A percentile compares a stretch with the other conserved stretches of the same genome.
Conservation (phyloP, 2,113 vertebrate species). For the Odontophorus gujanensis region DNA sequence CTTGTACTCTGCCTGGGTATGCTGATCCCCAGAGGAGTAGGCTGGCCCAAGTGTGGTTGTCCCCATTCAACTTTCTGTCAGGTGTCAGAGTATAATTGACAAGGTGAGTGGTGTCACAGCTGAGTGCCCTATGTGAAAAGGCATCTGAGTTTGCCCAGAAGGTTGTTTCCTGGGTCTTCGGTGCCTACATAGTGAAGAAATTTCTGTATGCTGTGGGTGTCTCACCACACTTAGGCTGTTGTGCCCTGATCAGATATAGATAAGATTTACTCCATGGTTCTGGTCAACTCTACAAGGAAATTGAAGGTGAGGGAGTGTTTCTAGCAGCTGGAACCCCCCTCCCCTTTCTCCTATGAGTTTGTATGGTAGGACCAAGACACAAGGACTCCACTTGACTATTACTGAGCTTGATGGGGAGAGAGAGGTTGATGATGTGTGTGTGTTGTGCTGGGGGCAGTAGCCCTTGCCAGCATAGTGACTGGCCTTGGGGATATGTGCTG, state of each 20-base stretch:
- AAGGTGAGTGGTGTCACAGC: not conserved
- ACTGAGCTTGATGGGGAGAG: fast-evolving
- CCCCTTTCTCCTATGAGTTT: not conserved
- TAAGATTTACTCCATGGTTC: not conserved
- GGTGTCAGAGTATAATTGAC: too few species aligned
- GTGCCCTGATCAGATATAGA: not conserved
- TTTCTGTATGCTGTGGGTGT: not conserved
- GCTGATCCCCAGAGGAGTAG: not conserved
- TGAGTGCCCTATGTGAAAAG: not conserved
- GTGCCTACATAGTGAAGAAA: not conserved
- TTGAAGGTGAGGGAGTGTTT: not conserved
- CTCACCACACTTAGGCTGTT: not conserved
- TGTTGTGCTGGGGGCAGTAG: not conserved
- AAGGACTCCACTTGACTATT: not conserved
- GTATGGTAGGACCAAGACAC: not conserved
- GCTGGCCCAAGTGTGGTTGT: not conserved
- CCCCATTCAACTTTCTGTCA: not conserved
- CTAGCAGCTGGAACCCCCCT: not conserved
- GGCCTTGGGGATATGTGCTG: constrained; percentile 13
- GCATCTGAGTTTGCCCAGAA: not conserved
- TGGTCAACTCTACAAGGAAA: not conserved
- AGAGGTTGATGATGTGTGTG: not conserved
- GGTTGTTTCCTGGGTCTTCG: not conserved
- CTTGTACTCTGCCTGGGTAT: fast-evolving
- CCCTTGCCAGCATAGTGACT: not conserved